Evolutionary conservation across 2,797 vertebrate species (phyloP).

Genomic region (Sardinella longiceps): DNA sequence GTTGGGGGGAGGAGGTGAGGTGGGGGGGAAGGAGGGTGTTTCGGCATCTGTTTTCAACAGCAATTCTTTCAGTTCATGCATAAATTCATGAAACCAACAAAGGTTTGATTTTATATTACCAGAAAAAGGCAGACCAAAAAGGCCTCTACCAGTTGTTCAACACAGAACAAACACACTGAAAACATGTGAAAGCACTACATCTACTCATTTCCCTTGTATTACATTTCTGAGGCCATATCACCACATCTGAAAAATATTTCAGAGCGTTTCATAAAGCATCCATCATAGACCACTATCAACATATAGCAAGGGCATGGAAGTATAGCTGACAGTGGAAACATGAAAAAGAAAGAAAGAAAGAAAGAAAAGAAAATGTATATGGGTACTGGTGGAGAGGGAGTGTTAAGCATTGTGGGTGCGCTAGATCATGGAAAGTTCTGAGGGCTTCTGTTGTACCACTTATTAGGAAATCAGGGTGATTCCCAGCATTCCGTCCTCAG

Average conservation of each 20-base stretch:
- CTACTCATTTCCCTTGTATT: background rate
- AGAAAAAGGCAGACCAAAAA: background rate
- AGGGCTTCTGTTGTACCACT: too few species aligned
- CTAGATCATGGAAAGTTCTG: too few species aligned
- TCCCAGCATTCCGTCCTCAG: too few species aligned
- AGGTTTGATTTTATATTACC: constrained; percentile 65
- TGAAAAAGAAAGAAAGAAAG: background rate
- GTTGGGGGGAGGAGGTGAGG: constrained; percentile 22
- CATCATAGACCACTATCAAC: background rate
- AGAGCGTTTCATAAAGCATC: background rate
- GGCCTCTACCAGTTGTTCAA: background rate
- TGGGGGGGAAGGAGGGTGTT: constrained; percentile 46
- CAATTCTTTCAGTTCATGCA: constrained; percentile 74
- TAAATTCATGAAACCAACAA: constrained; percentile 80
- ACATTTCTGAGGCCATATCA: background rate
- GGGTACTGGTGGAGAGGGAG: background rate
- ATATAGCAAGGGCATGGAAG: too few species aligned
- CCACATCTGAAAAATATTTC: background rate
- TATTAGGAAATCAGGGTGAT: too few species aligned
- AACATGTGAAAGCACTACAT: background rate
- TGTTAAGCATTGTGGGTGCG: too few species aligned
- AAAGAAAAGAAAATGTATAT: background rate
- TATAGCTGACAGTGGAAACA: too few species aligned
- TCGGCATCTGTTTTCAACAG: constrained; percentile 66
- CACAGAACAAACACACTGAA: background rate